Evolutionary conservation across 1,140 invertebrate species (phyloP).

Genomic region (Calliphora vicina): DNA sequence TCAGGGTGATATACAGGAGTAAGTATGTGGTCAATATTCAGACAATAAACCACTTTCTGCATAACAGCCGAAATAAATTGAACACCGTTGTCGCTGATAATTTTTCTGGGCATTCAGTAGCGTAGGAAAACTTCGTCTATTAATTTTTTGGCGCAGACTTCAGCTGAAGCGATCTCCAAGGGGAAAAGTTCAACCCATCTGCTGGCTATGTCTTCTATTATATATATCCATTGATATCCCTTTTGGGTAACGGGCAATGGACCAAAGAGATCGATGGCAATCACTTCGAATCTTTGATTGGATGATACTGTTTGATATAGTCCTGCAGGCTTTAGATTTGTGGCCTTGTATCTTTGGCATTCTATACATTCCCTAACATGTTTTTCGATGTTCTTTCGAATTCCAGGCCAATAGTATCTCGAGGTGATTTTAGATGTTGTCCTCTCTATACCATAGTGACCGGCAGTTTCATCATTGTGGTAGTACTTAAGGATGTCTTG

Average conservation of each 20-base stretch:
- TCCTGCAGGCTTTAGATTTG: too few species aligned
- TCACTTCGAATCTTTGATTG: conserved; percentile 44
- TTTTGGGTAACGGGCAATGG: not conserved
- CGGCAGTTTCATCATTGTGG: too few species aligned
- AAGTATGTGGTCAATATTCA: conserved; percentile 53
- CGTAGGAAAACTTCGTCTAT: not conserved
- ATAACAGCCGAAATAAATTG: conserved; percentile 9
- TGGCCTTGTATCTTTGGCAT: too few species aligned
- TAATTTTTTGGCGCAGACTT: not conserved
- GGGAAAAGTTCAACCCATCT: not conserved
- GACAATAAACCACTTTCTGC: conserved; percentile 37
- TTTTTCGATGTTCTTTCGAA: too few species aligned
- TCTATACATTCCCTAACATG: too few species aligned
- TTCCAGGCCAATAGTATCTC: too few species aligned
- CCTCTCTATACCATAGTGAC: too few species aligned
- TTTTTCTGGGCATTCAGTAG: not conserved
- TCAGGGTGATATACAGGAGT: conserved; percentile 59
- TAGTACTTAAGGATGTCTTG: too few species aligned
- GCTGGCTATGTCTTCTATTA: not conserved
- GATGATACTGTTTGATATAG: too few species aligned
- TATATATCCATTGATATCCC: not conserved
- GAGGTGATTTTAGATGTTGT: too few species aligned
- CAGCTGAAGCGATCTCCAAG: not conserved
- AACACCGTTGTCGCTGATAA: not conserved
- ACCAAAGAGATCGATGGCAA: conserved; percentile 38